Base-by-base conservation (phyloP, 2,888 invertebrate genomes). In the Ellobium chinense region DNA sequence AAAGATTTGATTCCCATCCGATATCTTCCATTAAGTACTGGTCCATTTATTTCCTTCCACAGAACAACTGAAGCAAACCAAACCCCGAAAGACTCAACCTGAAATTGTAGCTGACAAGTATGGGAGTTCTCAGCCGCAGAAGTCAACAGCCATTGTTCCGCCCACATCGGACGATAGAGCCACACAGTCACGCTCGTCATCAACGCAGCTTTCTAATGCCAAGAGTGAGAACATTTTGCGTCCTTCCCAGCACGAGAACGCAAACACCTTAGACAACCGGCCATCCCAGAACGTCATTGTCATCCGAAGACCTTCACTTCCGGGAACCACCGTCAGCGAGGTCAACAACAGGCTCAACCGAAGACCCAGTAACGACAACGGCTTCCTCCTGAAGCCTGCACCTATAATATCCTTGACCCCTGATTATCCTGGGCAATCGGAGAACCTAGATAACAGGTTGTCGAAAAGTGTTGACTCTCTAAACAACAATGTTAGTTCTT, bases 51-150 rank as follows among this genome's bases (percentile, higher is more conserved):
- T 36, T 68, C 27, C 5, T 36, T 29, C 73, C 14, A 24, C 73
- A 62, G 73, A 58, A 27, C 58, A 58, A 60, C 73, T 73, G 60
- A 62, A 73, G 39, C n/a, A 12, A 4, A 36, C 21, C 18, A 73
- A 73, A n/a, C 36, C 73, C 12, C 12, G 31, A 29, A 4, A 60
- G 34, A 7, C 56, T 27, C 12, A 29, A 27, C 7, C 70, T 7
- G 56, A 54, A n/a, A n/a, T n/a, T n/a, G n/a, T n/a, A n/a, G n/a
- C n/a, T n/a, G n/a, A n/a, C n/a, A n/a, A n/a, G n/a, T n/a, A 46
- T 46, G 46, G 9, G 18, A 7, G 46, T 46, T 7, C 46, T 12
- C 46, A 7, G 46, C 18, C 46, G 7, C 46, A 12, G 46, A 46
- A 7, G 46, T 46, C 46, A 46, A 18, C 46, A 46, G 18, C 46